phyloP scores from a whole-genome alignment of 2,797 vertebrate genomes.

The Trichosurus vulpecula region DNA sequence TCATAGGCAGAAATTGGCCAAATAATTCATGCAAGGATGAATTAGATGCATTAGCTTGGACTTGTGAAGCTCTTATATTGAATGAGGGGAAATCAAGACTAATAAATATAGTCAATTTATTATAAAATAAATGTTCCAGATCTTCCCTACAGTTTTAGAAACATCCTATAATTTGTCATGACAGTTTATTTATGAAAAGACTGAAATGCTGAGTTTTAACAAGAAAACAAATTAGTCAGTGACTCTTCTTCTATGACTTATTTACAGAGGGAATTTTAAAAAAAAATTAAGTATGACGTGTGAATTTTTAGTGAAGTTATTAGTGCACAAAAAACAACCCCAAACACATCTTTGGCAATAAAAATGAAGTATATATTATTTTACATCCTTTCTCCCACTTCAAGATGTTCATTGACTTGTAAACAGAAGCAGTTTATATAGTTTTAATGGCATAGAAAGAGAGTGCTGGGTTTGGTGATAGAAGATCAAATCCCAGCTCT shows the following conservation, averaged over 20 bases:
- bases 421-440: slow-evolving; percentile 7
- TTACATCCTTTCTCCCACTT: slow-evolving; percentile 50
- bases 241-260: slow-evolving; percentile 61
- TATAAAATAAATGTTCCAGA: slow-evolving; percentile 55
- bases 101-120: slow-evolving; percentile 61
- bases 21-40: slow-evolving; percentile 70
- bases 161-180: slow-evolving; percentile 60
- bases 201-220: slow-evolving; percentile 19
- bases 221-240: slow-evolving; percentile 64
- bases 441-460: neutral
- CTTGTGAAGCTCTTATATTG: slow-evolving; percentile 53
- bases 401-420: slow-evolving; percentile 40
- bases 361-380: slow-evolving; percentile 61
- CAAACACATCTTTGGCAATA: slow-evolving; percentile 20
- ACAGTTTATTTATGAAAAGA: slow-evolving; percentile 67
- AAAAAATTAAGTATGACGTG: slow-evolving; percentile 45
- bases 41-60: slow-evolving; percentile 61
- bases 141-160: slow-evolving; percentile 46
- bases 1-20: slow-evolving; percentile 58
- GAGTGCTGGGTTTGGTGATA: neutral
- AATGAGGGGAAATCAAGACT: slow-evolving; percentile 62
- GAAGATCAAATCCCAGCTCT: neutral
- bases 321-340: slow-evolving; percentile 22
- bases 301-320: slow-evolving; percentile 43
- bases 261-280: slow-evolving; percentile 68